Conservation (phyloP, 2,797 vertebrate genomes). For the Anolis apletophallus region DNA sequence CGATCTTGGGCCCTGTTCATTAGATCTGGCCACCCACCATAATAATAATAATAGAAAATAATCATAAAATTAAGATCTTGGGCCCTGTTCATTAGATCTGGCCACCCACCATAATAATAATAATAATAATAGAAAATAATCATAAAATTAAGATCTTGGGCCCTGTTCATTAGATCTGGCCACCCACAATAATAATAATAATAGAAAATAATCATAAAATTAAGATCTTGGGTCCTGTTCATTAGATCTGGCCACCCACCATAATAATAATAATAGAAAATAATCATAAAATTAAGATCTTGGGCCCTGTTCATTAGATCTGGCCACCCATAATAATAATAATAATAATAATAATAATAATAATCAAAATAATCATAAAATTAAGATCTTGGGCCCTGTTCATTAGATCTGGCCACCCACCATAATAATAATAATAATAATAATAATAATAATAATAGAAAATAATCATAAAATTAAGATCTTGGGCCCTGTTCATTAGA, state of each 20-base stretch:
- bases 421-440: no score
- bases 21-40: not conserved
- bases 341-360: no score
- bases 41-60: no score
- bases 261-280: no score
- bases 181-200: no score
- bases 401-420: not conserved
- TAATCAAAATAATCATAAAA: no score
- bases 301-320: not conserved
- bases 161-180: not conserved
- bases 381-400: not conserved
- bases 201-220: no score
- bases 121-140: no score
- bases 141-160: not conserved
- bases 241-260: not conserved
- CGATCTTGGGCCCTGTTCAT: not conserved
- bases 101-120: no score
- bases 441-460: no score
- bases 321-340: not conserved
- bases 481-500: not conserved
- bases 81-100: not conserved
- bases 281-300: no score
- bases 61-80: no score
- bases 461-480: not conserved
- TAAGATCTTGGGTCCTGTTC: not conserved